Evolutionary conservation across 2,797 vertebrate genomes (phyloP), one percentile per base, ranked within the genome.

Genomic region (Enteromius argenteus): DNA sequence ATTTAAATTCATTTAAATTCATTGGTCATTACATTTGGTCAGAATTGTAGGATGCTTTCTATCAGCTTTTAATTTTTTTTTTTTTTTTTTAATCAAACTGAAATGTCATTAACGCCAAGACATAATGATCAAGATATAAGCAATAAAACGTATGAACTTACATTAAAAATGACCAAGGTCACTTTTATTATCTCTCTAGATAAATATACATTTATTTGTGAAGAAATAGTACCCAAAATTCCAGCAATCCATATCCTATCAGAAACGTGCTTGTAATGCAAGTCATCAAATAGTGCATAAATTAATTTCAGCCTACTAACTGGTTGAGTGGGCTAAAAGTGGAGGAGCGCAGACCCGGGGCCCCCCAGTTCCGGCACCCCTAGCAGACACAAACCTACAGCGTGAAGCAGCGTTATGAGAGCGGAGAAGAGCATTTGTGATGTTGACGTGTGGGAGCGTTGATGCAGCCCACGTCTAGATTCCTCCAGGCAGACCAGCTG

Each of bases 401-500:
- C 4, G 35, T 32, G 62, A 35, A 72, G 64, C 10, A 0, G 19
- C 64, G 39, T 21, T 73, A 35, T 49, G 32, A 62, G 56, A 64
- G 51, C 5, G 15, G 39, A 44, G 51, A 79, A 79, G 64, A 79
- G 72, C 60, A 67, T 67, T 76, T 80, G 35, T 80, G 80, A 74
- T 73, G 81, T 53, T 74, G 60, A 56, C 32, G n/a, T 68, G 85
- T 79, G 58, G 60, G 81, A 71, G 81, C 17, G 15, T 9, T 67
- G 64, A 83, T 81, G 64, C 73, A 58, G 68, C 81, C 87, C 75
- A 85, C 69, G 32, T 58, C 49, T 42, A 80, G 77, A 83, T 86
- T 85, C 74, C 75, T 85, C 49, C 30, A 71, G 64, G 72, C 44
- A 84, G 62, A 86, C 84, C 84, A 86, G 89, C 89, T 91, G 82